Evolutionary conservation across 2,113 vertebrate genomes (phyloP), one percentile per base, ranked within the genome.

Genomic region (Stercorarius parasiticus): DNA sequence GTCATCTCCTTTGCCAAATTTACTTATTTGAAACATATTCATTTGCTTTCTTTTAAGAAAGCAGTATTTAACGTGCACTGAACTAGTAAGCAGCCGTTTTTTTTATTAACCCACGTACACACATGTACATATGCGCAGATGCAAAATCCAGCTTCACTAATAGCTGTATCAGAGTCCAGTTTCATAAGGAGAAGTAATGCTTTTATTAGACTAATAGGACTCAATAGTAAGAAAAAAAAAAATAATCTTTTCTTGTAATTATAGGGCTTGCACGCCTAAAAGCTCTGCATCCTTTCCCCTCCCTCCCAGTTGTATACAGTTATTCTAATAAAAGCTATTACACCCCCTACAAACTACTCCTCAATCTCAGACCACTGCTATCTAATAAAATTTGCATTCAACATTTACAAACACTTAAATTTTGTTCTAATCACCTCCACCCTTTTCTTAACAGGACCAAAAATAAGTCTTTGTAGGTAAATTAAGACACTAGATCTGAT

Each of bases 401-500:
- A 36, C n/a, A 43, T 42, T 72, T 66, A 93, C 22, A 80, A 80
- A 62, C 14, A 58, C 38, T 62, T 59, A 70, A 15, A 64, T 88
- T 93, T 69, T 66, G 18, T 77, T 83, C 52, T 66, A 65, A 84
- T 58, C 47, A 73, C 5, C 47, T 55, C 34, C 32, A 66, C 19
- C 72, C 53, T 86, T 73, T 83, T 52, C 91, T 86, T 76, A 74
- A 59, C 14, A 25, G 69, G 32, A 82, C 61, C 66, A 90, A 91
- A 96, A 91, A 58, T n/a, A 93, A 82, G 64, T 82, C 69, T 80
- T 67, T 38, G 43, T 67, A 94, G 82, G 59, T 70, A 90, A 83
- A 88, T 85, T 93, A 80, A 66, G 64, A 82, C 59, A 83, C 42
- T 38, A 88, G 52, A 89, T 36, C 76, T 7, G 94, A 83, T 59